Base-by-base conservation (phyloP, 35 echinoderm and acorn worm genomes). In the Heliocidaris erythrogramma region DNA sequence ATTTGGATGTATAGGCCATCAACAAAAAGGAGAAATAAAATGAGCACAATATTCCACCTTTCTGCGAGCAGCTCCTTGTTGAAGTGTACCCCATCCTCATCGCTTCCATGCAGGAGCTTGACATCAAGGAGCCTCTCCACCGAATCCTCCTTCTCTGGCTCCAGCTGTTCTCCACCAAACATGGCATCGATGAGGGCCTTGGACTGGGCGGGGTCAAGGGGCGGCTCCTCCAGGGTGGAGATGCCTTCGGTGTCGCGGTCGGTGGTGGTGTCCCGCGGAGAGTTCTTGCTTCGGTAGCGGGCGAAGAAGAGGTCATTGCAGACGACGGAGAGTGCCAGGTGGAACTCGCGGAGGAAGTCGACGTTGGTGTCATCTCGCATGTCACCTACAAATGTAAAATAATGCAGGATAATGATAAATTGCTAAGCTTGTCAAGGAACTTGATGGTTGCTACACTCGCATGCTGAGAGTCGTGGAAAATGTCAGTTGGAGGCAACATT, bases 281-380 rank as follows among this genome's bases (percentile, higher is more conserved):
- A 48, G 95, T 93, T 93, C 91, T 92, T 92, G 50, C 95, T 96
- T 18, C 98, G 96, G 93, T 97, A 96, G 14, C 97, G 94, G 4
- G 98, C 98, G 50, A 99, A 99, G 97, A 99, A 99, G 86, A 99
- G 95, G 86, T 99, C 98, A 31, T 99, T 96, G 92, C 98, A 99
- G 88, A 99, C 97, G 27, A 95, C 92, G 16, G 96, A 97, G 2
- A 97, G 96, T 53, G 96, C 97, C 0, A 56, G 91, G 94, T 99
- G 96, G 96, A 99, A 99, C 65, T 99, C 96, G 16, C 95, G 88
- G 21, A 91, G 86, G 86, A 97, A 99, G 30, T 94, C 95, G 8
- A 89, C 94, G 27, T 94, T 90, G 47, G 94, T 94, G 94, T 99
- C 98, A 56, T 99, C 98, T 47, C 97, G 30, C 97, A 99, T 97